These are phyloP conservation scores for Frieseomelitta varia DNA, from an alignment of 1,140 invertebrate species.

Conservation along the genomic window DNA sequence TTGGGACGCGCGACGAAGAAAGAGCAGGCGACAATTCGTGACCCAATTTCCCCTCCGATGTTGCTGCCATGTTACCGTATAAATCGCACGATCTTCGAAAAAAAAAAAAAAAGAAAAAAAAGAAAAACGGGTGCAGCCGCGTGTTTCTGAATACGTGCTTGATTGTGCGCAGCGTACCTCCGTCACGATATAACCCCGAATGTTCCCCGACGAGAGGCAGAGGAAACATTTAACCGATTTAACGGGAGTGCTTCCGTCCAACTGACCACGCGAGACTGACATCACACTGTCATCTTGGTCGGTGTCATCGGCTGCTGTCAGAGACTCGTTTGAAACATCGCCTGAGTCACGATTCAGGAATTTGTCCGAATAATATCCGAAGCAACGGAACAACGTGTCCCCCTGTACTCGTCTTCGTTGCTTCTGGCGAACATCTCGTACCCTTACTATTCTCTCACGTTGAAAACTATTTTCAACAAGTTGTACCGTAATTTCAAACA, in stretches of 20 bases:
- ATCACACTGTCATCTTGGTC: constrained; percentile 41
- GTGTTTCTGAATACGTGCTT: constrained; percentile 19
- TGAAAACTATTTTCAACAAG: not conserved
- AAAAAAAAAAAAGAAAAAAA: not conserved
- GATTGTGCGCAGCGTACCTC: constrained; percentile 20
- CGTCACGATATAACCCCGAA: constrained; percentile 32
- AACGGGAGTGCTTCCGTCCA: constrained; percentile 47
- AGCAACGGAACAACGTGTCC: too few species aligned
- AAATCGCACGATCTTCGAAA: not conserved
- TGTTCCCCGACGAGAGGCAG: constrained; percentile 7
- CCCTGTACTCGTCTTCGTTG: not conserved
- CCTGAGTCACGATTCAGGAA: constrained; percentile 16
- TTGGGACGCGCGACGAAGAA: constrained; percentile 49
- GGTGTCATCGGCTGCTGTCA: constrained; percentile 26
- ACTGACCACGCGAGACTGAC: constrained; percentile 27
- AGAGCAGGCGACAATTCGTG: constrained; percentile 49
- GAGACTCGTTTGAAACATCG: too few species aligned
- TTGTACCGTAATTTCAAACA: not conserved
- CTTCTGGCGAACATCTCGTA: too few species aligned
- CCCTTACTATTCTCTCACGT: not conserved
- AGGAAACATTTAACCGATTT: constrained; percentile 54
- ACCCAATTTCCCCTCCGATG: constrained; percentile 35
- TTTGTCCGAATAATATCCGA: not conserved
- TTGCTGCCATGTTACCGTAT: not conserved
- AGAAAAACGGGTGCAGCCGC: not conserved